phyloP scores from a whole-genome alignment of 1,140 invertebrate species.

The Carposina sasakii region DNA sequence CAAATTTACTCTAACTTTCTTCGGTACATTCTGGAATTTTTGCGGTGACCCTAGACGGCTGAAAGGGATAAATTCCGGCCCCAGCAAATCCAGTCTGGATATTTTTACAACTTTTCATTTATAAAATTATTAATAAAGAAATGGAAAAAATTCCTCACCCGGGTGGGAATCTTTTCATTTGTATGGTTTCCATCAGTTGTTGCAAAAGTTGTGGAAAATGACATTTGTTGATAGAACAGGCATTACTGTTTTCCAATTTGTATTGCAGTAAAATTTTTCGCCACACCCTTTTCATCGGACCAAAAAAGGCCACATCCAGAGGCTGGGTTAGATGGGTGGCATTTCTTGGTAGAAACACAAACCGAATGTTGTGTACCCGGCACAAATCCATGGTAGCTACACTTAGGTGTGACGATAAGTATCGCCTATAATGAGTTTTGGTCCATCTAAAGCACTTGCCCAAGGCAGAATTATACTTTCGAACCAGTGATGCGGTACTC shows the following conservation, averaged over 20 bases:
- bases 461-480: constrained; percentile 8
- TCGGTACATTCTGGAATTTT: not conserved
- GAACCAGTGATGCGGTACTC: too few species aligned
- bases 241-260: constrained; percentile 18
- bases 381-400: constrained; percentile 24
- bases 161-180: not conserved
- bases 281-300: constrained; percentile 39
- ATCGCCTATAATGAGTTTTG: not conserved
- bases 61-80: not conserved
- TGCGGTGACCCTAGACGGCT: not conserved
- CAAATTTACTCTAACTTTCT: not conserved
- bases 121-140: too few species aligned
- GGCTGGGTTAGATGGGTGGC: constrained; percentile 49
- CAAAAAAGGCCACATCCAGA: constrained; percentile 49
- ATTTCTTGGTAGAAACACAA: constrained; percentile 38
- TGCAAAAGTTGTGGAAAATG: constrained; percentile 2
- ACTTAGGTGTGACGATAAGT: not conserved
- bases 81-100: not conserved
- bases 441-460: constrained; percentile 2
- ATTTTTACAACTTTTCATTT: too few species aligned
- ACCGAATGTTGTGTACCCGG: constrained; percentile 28
- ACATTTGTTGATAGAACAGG: not conserved
- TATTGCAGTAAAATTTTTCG: constrained; percentile 31
- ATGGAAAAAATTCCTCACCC: too few species aligned
- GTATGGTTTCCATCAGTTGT: not conserved